A percentile compares a stretch with the other conserved stretches of the same genome.
These are phyloP conservation scores for Sphaerophoria rueppellii DNA, from an alignment of 2,888 invertebrate genomes.

Conservation along the genomic window DNA sequence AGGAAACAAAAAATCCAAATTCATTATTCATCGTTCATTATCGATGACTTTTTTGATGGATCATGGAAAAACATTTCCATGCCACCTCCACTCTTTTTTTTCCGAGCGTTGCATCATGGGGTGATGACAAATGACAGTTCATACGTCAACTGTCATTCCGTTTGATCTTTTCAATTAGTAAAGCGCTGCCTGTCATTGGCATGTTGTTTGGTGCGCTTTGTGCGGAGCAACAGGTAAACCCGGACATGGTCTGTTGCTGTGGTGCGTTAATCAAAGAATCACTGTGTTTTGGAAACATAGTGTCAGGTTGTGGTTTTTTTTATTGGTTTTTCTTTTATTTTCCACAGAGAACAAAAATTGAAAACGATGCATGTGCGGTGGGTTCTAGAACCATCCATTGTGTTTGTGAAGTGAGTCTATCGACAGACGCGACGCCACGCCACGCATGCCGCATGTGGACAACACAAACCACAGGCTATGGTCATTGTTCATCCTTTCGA, in stretches of 20 bases:
- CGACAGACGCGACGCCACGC: constrained; percentile 37
- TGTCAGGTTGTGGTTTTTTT: constrained; percentile 47
- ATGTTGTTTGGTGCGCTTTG: constrained; percentile 9
- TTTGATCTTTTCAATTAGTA: constrained; percentile 61
- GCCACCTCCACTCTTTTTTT: neutral
- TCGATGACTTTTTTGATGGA: constrained; percentile 26
- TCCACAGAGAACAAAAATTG: constrained; percentile 18
- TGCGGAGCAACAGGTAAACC: constrained; percentile 50
- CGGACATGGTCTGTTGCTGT: neutral
- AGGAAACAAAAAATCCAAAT: neutral
- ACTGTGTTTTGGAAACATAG: constrained; percentile 48
- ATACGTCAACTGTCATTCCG: constrained; percentile 61
- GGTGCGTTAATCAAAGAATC: constrained; percentile 53
- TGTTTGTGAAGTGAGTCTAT: constrained; percentile 20
- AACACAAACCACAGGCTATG: constrained; percentile 31
- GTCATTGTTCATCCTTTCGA: neutral
- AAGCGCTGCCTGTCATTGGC: constrained; percentile 2
- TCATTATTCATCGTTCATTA: constrained; percentile 67
- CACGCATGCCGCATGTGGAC: neutral
- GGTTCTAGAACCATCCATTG: constrained; percentile 13
- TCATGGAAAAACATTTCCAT: constrained; percentile 28
- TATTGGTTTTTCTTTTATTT: neutral
- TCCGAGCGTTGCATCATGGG: neutral
- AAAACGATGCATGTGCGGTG: constrained; percentile 37
- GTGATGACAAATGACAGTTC: constrained; percentile 68